Conservation (phyloP, 2,888 invertebrate genomes). For the Dicranocentrus wangi region DNA sequence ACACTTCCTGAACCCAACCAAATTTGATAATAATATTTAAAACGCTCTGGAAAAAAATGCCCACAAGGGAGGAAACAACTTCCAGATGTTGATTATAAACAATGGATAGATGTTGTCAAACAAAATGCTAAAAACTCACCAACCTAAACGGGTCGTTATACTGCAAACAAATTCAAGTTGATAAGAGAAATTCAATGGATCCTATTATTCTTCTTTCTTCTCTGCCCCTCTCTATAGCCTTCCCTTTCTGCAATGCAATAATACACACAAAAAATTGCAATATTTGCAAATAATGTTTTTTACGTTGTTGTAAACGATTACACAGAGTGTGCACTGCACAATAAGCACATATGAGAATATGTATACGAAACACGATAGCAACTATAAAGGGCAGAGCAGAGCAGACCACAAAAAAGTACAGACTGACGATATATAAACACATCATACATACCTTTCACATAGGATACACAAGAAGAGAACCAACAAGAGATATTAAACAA, state of each 20-base stretch:
- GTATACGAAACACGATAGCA: conserved; percentile 10
- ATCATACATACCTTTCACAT: too few relatives aligned
- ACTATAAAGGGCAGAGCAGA: too few relatives aligned
- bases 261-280: conserved; percentile 1
- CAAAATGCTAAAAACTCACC: too few relatives aligned
- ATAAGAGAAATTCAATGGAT: conserved; percentile 37
- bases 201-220: conserved; percentile 9
- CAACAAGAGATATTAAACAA: too few relatives aligned
- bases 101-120: neutral
- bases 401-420: neutral
- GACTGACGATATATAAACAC: too few relatives aligned
- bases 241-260: neutral
- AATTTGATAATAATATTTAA: too few relatives aligned
- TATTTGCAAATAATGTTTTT: neutral
- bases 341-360: too few relatives aligned
- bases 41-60: too few relatives aligned
- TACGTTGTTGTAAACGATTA: neutral
- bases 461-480: too few relatives aligned
- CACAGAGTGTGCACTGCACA: too few relatives aligned
- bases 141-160: neutral
- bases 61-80: neutral
- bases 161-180: neutral
- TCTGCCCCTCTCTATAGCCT: neutral
- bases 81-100: neutral
- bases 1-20: too few relatives aligned